phyloP scores from a whole-genome alignment of 2,113 vertebrate species.

The Copsychus sechellarum region DNA sequence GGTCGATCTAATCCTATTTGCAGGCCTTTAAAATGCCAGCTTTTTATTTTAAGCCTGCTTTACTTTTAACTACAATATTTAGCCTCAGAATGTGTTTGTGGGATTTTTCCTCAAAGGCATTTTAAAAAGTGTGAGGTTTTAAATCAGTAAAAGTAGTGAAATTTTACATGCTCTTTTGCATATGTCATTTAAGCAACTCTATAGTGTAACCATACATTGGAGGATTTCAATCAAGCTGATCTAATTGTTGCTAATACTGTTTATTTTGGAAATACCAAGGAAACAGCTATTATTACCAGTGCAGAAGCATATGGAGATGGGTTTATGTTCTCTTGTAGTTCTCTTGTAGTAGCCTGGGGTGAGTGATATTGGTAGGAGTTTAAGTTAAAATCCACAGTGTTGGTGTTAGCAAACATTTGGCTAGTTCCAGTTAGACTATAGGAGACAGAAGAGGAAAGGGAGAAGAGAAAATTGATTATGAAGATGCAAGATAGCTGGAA shows the following conservation, averaged over 20 bases:
- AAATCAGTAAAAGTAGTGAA: not conserved
- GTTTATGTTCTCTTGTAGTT: not conserved
- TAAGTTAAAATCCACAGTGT: not conserved
- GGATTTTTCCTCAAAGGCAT: not conserved
- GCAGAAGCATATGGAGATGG: not conserved
- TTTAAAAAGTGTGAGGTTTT: not conserved
- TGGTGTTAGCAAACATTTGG: not conserved
- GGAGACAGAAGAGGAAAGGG: not conserved
- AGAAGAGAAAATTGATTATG: not conserved
- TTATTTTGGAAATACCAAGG: not conserved
- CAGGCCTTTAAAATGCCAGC: not conserved
- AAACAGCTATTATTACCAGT: not conserved
- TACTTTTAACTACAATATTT: not conserved
- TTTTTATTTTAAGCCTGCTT: constrained; percentile 16
- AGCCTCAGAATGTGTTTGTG: not conserved
- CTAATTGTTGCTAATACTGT: not conserved
- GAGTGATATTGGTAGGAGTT: not conserved
- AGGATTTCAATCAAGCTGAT: not conserved
- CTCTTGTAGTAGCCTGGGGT: not conserved
- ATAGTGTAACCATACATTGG: not conserved
- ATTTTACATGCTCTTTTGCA: not conserved
- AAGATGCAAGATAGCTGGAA: not conserved
- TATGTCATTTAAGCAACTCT: not conserved
- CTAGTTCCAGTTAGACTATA: not conserved
- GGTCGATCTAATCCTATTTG: not conserved